These are phyloP conservation scores for Erpetoichthys calabaricus DNA, from an alignment of 2,797 vertebrate genomes.

Conservation along the genomic window DNA sequence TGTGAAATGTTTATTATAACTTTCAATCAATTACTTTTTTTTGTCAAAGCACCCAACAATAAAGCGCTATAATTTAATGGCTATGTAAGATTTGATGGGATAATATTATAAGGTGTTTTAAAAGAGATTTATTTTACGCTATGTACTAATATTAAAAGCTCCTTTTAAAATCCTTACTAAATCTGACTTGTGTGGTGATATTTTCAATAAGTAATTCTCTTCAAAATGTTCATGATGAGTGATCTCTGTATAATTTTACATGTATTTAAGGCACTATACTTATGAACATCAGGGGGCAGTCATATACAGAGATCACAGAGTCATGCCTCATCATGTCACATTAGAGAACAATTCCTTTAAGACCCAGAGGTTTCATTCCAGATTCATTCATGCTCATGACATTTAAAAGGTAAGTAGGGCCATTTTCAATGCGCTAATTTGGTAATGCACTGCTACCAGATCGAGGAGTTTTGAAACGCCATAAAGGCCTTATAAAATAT, in stretches of 20 bases:
- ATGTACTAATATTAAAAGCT: no score
- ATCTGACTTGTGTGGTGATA: no score
- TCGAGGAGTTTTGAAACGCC: constrained; percentile 41
- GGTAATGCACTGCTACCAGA: constrained; percentile 48
- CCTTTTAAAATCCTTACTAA: no score
- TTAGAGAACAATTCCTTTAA: constrained; percentile 43
- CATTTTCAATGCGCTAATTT: constrained; percentile 57
- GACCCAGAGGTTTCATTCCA: constrained; percentile 27
- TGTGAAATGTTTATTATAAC: no score
- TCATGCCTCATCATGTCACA: constrained; percentile 54
- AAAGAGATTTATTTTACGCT: no score
- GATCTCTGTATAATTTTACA: constrained; percentile 34
- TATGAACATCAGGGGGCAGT: constrained; percentile 55
- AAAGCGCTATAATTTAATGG: no score
- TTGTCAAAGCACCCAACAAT: no score
- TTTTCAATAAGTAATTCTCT: no score
- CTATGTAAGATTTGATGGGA: no score
- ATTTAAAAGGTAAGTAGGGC: constrained; percentile 67
- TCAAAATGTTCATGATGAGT: no score
- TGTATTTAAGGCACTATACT: constrained; percentile 37
- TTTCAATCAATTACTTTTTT: no score
- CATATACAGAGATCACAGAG: constrained; percentile 50
- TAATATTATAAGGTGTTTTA: no score
- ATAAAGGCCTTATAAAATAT: constrained; percentile 59
- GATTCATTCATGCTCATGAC: constrained; percentile 50